Evolutionary conservation across 2,888 invertebrate species (phyloP).

Genomic region (Xylota sylvarum): DNA sequence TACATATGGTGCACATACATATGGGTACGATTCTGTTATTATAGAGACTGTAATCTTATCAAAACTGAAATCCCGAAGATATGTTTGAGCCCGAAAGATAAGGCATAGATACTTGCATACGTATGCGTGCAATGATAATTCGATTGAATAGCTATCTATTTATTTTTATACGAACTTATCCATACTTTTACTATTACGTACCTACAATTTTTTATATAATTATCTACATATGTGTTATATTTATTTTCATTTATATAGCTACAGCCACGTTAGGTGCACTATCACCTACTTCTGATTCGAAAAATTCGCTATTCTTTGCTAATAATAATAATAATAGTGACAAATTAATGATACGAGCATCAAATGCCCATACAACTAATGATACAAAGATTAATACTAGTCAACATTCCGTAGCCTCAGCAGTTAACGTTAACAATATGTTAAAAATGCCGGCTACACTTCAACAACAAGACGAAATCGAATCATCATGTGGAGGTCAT

Average conservation of each 20-base stretch:
- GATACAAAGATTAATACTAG: conserved; percentile 52
- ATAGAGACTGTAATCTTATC: background rate
- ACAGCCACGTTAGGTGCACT: conserved; percentile 15
- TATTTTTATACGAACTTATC: background rate
- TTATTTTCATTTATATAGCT: conserved; percentile 6
- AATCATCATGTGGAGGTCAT: conserved; percentile 70
- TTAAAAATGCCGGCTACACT: conserved; percentile 64
- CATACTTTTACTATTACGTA: background rate
- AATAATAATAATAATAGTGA: conserved; percentile 56
- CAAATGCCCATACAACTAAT: conserved; percentile 33
- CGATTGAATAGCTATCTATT: background rate
- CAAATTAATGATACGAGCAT: conserved; percentile 28
- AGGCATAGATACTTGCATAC: no score
- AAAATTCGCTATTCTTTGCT: conserved; percentile 7
- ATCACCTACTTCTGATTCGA: conserved; percentile 47
- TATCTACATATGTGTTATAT: background rate
- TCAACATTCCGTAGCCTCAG: conserved; percentile 49
- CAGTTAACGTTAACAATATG: conserved; percentile 48
- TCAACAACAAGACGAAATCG: conserved; percentile 50
- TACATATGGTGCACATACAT: no score
- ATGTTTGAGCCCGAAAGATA: no score
- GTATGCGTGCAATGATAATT: no score
- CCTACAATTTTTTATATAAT: background rate
- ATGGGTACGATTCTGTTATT: no score
- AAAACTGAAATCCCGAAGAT: background rate